These are phyloP conservation scores for Andrena minutula DNA, from an alignment of 2,888 invertebrate genomes.

Conservation along the genomic window DNA sequence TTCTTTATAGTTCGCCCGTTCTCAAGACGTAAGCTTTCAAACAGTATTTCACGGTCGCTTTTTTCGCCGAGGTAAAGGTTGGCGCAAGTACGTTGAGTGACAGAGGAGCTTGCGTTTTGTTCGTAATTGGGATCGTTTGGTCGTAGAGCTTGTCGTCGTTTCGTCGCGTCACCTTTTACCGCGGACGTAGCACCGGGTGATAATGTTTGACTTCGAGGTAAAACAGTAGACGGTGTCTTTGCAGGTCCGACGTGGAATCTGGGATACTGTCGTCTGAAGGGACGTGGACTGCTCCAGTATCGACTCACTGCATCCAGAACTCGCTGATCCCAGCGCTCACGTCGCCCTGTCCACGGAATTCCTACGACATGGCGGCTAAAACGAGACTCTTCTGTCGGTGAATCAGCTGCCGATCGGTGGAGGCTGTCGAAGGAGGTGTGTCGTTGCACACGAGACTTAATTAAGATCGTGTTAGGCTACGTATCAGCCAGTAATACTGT, in stretches of 20 bases:
- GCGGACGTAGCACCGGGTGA: neutral
- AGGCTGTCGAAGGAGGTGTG: neutral
- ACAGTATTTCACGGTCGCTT: constrained; percentile 14
- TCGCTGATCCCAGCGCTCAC: constrained; percentile 79
- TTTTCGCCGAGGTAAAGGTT: neutral
- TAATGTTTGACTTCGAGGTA: constrained; percentile 1
- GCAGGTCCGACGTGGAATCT: constrained; percentile 75
- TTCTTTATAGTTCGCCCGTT: constrained; percentile 78
- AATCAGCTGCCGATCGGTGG: neutral
- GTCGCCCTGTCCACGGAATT: constrained; percentile 75
- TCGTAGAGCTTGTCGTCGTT: neutral
- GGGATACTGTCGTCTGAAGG: constrained; percentile 74
- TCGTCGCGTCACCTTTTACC: constrained; percentile 29
- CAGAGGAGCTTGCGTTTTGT: neutral
- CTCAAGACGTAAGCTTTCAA: constrained; percentile 78
- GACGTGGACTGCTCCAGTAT: constrained; percentile 80
- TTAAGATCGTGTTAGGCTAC: constrained; percentile 2
- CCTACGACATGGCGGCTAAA: constrained; percentile 78
- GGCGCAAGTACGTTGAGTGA: neutral
- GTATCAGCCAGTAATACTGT: constrained; percentile 27
- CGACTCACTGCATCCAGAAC: constrained; percentile 76
- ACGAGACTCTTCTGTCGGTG: constrained; percentile 77
- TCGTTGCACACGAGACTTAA: neutral
- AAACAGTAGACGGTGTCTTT: constrained; percentile 37
- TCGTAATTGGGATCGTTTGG: constrained; percentile 2